Conservation (phyloP, 2,888 invertebrate genomes). For the Slavum lentiscoides region DNA sequence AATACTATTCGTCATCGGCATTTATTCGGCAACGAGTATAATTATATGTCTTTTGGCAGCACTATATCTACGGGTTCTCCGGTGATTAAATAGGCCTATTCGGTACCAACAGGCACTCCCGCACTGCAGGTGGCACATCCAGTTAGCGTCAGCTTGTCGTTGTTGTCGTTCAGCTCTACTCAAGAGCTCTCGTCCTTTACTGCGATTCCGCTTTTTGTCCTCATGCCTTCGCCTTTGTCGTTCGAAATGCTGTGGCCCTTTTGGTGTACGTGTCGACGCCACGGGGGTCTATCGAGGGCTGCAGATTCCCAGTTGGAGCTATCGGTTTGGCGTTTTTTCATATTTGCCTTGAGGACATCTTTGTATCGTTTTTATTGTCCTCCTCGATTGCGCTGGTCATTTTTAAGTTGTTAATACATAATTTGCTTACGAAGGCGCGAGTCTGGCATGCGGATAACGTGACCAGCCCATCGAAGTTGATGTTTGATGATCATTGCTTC, state of each 20-base stretch:
- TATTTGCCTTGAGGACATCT: not conserved
- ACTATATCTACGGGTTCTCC: not conserved
- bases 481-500: not conserved
- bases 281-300: not conserved
- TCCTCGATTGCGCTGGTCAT: not conserved
- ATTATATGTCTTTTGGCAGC: not conserved
- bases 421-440: not conserved
- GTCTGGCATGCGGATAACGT: not conserved
- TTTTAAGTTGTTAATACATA: not conserved
- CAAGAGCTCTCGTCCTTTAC: not conserved
- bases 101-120: not conserved
- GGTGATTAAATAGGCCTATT: not conserved
- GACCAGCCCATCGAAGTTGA: not conserved
- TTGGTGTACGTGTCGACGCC: not conserved
- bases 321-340: not conserved
- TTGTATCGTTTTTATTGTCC: slow-evolving; percentile 2
- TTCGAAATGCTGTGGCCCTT: not conserved
- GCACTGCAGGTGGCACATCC: not conserved
- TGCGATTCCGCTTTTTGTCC: not conserved
- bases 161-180: not conserved
- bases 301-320: not conserved
- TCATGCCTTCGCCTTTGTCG: not conserved
- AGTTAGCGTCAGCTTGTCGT: not conserved
- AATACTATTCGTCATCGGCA: too few species aligned
- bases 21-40: not conserved